Conservation (phyloP, 2,797 vertebrate species). For the Pseudochromis fuscus region DNA sequence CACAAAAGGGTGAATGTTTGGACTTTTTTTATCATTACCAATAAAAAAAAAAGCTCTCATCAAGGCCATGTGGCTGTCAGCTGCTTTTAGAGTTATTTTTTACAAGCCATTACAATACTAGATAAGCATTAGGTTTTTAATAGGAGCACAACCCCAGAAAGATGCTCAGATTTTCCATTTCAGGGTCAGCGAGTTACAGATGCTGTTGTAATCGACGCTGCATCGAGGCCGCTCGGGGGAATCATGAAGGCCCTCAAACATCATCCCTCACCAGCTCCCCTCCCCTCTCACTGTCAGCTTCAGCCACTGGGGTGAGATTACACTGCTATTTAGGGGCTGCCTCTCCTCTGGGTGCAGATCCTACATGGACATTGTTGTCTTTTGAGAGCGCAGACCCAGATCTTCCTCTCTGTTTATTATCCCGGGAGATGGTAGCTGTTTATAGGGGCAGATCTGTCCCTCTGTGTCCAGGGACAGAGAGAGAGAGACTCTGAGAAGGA, state of each 20-base stretch:
- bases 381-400: conserved; percentile 45
- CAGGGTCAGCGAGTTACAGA: conserved; percentile 17
- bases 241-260: conserved; percentile 25
- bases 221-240: background rate
- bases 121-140: background rate
- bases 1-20: background rate
- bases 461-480: conserved; percentile 47
- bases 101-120: background rate
- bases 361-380: conserved; percentile 36
- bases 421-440: conserved; percentile 61
- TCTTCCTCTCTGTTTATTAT: conserved; percentile 58
- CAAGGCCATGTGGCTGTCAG: background rate
- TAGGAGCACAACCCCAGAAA: background rate
- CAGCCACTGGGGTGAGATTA: conserved; percentile 32
- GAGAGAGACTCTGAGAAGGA: conserved; percentile 47
- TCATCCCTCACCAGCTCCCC: background rate
- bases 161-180: conserved; percentile 1
- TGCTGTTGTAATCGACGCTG: background rate
- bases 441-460: conserved; percentile 50
- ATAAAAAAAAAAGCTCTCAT: background rate
- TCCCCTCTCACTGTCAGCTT: conserved; percentile 4
- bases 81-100: background rate
- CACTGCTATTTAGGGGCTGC: conserved; percentile 49
- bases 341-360: conserved; percentile 44
- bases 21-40: background rate